phyloP scores from a whole-genome alignment of 2,888 invertebrate species.

The Cheilosia grossa region DNA sequence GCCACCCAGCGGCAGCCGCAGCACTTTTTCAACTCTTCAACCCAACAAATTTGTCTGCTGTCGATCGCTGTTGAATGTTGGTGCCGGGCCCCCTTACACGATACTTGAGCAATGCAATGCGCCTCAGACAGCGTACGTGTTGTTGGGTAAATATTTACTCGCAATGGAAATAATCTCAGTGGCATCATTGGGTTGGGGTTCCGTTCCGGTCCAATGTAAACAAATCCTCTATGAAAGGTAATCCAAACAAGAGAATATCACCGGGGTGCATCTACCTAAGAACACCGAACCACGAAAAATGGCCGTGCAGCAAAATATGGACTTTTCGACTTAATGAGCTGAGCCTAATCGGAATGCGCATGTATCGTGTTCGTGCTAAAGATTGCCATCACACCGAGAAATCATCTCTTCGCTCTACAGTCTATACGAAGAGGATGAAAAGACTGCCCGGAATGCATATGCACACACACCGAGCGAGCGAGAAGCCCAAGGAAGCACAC shows the following conservation, averaged over 20 bases:
- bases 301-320: constrained; percentile 34
- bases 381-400: constrained; percentile 68
- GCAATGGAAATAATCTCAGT: constrained; percentile 60
- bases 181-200: constrained; percentile 63
- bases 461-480: constrained; percentile 25
- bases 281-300: constrained; percentile 13
- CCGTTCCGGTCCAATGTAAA: constrained; percentile 68
- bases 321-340: constrained; percentile 68
- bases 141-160: constrained; percentile 71
- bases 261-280: constrained; percentile 31
- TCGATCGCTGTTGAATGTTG: constrained; percentile 35
- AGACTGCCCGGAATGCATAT: constrained; percentile 32
- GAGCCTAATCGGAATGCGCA: constrained; percentile 71
- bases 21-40: constrained; percentile 49
- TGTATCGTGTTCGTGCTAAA: constrained; percentile 72
- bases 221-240: constrained; percentile 59
- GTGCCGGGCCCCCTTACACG: constrained; percentile 49
- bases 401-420: constrained; percentile 35
- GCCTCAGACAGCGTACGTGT: constrained; percentile 57
- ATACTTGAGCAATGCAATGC: constrained; percentile 54
- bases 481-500: constrained; percentile 51
- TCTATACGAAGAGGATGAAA: constrained; percentile 9
- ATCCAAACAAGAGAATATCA: constrained; percentile 37
- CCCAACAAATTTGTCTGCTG: constrained; percentile 66
- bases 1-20: constrained; percentile 41